A percentile compares a stretch with the other conserved stretches of the same genome.
phyloP scores from a whole-genome alignment of 2,113 vertebrate species.

The Carettochelys insculpta region DNA sequence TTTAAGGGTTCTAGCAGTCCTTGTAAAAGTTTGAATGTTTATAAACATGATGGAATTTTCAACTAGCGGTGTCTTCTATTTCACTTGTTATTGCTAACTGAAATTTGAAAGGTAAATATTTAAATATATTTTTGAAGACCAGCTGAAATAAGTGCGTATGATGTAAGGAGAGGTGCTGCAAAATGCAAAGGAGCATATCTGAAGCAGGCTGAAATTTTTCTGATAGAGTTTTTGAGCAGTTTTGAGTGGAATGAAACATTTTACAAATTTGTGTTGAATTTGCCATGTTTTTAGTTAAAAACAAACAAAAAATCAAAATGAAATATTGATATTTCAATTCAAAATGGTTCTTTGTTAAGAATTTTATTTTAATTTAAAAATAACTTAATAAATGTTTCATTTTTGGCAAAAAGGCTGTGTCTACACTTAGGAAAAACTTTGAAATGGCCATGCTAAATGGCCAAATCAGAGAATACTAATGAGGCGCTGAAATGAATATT shows the following conservation, averaged over 20 bases:
- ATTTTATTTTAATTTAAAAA: neutral
- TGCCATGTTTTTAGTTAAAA: neutral
- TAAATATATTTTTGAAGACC: neutral
- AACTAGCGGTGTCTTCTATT: neutral
- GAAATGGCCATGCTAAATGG: no score
- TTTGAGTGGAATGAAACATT: neutral
- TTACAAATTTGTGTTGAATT: neutral
- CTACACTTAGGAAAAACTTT: no score
- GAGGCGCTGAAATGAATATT: no score
- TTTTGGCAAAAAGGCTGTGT: no score
- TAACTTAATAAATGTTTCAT: neutral
- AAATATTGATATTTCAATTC: neutral
- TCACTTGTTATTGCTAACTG: neutral
- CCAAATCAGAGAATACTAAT: no score
- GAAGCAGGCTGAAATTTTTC: neutral
- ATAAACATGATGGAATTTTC: neutral
- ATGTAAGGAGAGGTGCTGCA: neutral
- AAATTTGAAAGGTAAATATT: conserved; percentile 17
- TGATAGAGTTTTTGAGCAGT: neutral
- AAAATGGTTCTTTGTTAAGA: neutral
- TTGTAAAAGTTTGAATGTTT: neutral
- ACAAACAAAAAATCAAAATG: neutral
- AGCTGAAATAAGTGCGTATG: neutral
- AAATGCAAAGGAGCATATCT: neutral
- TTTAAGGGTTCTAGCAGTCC: conserved; percentile 3